Percentiles rank a stretch among this genome's conserved stretches.
Evolutionary conservation across 1,140 invertebrate genomes (phyloP).

Genomic region (Drosophila sproati): DNA sequence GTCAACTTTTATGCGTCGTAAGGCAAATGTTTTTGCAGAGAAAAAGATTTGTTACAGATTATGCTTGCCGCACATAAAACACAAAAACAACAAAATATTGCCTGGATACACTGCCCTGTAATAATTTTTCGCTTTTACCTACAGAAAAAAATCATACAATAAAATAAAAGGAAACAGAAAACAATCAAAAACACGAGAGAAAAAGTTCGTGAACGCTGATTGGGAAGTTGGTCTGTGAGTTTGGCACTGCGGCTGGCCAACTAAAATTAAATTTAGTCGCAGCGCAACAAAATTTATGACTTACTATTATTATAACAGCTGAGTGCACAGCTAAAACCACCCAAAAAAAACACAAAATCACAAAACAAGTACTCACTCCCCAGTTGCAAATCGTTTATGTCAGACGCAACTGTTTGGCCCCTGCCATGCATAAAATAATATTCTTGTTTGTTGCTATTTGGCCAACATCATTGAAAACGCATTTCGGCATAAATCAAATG

Average conservation of each 20-base stretch:
- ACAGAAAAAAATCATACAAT: slow-evolving; percentile 2
- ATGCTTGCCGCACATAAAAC: slow-evolving; percentile 58
- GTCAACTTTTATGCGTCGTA: slow-evolving; percentile 74
- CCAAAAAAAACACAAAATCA: neutral
- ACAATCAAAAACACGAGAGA: slow-evolving; percentile 8
- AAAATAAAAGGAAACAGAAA: slow-evolving; percentile 6
- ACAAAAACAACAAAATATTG: slow-evolving; percentile 24
- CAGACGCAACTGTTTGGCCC: slow-evolving; percentile 33
- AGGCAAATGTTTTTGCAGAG: slow-evolving; percentile 73
- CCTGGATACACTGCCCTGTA: slow-evolving; percentile 35
- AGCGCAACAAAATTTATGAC: slow-evolving; percentile 66
- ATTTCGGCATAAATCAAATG: slow-evolving; percentile 61
- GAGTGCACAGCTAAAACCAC: slow-evolving; percentile 47
- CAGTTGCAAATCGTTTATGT: no score
- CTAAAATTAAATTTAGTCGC: slow-evolving; percentile 69
- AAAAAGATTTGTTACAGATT: slow-evolving; percentile 77
- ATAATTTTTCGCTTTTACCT: slow-evolving; percentile 59
- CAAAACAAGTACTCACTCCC: slow-evolving; percentile 49
- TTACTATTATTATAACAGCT: slow-evolving; percentile 70
- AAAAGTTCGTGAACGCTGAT: slow-evolving; percentile 56
- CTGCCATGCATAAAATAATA: neutral
- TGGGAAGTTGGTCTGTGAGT: slow-evolving; percentile 47
- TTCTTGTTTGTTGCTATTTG: slow-evolving; percentile 25
- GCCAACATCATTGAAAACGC: slow-evolving; percentile 56
- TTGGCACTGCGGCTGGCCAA: slow-evolving; percentile 53